A percentile compares a stretch with the other conserved stretches of the same genome.
phyloP scores from a whole-genome alignment of 2,797 vertebrate species.

The Apogon hyalosoma region DNA sequence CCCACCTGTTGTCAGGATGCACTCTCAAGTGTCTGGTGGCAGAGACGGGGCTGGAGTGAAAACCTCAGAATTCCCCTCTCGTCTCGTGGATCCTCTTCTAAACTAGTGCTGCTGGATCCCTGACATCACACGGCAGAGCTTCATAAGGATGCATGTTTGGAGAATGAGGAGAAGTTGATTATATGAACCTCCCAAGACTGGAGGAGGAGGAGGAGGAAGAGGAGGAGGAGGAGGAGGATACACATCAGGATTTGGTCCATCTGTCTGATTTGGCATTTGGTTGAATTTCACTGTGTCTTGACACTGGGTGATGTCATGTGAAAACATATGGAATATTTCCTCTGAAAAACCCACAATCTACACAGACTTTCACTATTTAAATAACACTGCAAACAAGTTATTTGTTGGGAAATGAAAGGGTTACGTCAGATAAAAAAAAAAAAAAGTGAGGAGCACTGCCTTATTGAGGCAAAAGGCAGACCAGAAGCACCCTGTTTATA shows the following conservation, averaged over 20 bases:
- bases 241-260: conserved; percentile 15
- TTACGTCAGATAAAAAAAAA: conserved; percentile 40
- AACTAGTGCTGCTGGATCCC: conserved; percentile 30
- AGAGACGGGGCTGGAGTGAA: background rate
- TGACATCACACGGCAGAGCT: conserved; percentile 37
- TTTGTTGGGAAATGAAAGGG: conserved; percentile 43
- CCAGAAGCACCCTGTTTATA: conserved; percentile 60
- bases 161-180: conserved; percentile 59
- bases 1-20: conserved; percentile 67
- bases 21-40: background rate
- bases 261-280: conserved; percentile 27
- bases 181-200: conserved; percentile 64
- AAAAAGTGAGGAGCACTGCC: conserved; percentile 67
- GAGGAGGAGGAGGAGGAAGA: conserved; percentile 34
- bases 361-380: background rate
- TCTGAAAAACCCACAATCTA: background rate
- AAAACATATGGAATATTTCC: background rate
- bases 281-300: conserved; percentile 15
- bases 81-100: conserved; percentile 1
- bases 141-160: conserved; percentile 58
- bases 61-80: background rate
- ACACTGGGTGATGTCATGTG: conserved; percentile 38
- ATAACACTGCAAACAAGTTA: background rate
- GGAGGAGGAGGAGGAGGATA: conserved; percentile 20
- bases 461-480: conserved; percentile 83